These are phyloP conservation scores for Meleagris gallopavo DNA, from an alignment of 2,113 vertebrate species.

Conservation along the genomic window DNA sequence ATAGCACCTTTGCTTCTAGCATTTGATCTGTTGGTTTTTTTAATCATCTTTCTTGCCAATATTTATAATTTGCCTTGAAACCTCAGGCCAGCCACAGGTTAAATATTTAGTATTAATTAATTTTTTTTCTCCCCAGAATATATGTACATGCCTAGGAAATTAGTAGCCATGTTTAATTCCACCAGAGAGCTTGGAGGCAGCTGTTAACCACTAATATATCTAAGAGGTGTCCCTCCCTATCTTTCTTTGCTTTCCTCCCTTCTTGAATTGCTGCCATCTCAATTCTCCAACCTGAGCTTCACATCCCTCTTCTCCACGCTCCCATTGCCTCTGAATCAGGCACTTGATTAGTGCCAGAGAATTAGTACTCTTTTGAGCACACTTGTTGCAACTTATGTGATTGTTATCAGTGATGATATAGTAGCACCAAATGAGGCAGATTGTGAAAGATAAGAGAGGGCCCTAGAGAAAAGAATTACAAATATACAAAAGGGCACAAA, in stretches of 20 bases:
- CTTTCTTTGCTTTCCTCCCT: not conserved
- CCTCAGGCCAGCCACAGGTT: constrained; percentile 3
- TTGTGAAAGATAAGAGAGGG: not conserved
- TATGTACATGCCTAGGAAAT: not conserved
- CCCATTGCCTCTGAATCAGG: not conserved
- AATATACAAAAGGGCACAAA: not conserved
- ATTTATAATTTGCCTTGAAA: constrained; percentile 47
- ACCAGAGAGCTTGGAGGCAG: not conserved
- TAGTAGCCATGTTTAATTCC: not conserved
- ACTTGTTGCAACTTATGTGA: not conserved
- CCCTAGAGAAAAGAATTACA: not conserved
- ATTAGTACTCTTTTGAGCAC: not conserved
- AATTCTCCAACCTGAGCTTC: not conserved
- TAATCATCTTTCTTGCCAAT: constrained; percentile 57
- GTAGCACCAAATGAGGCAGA: not conserved
- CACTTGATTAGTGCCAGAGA: not conserved
- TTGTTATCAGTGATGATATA: not conserved
- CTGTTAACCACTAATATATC: not conserved
- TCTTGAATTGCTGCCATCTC: not conserved
- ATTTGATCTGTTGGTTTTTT: constrained; percentile 38
- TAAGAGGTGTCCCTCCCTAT: not conserved
- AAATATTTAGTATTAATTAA: constrained; percentile 50
- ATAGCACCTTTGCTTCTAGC: constrained; percentile 25
- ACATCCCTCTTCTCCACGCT: not conserved
- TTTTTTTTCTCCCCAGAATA: not conserved